A percentile compares a stretch with the other conserved stretches of the same genome.
phyloP scores from a whole-genome alignment of 2,888 invertebrate species.

The Ditula angustiorana region DNA sequence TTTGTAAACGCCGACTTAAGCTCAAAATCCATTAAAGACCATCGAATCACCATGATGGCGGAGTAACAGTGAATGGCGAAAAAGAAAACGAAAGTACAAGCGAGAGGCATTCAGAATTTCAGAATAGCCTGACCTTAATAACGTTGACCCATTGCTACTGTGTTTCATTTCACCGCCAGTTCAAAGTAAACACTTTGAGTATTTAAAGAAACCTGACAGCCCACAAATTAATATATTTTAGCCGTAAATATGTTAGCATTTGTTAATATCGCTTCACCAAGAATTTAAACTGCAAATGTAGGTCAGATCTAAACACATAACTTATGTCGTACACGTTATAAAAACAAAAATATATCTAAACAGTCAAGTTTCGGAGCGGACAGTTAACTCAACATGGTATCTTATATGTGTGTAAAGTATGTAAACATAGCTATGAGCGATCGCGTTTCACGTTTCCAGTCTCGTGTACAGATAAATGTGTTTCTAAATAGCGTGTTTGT shows the following conservation, averaged over 20 bases:
- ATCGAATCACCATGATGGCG: background rate
- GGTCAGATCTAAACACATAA: constrained; percentile 21
- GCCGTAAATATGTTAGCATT: background rate
- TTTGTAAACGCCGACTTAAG: too few relatives aligned
- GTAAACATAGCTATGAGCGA: background rate
- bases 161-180: background rate
- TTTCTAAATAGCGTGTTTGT: background rate
- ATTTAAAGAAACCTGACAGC: background rate
- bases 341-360: background rate
- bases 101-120: constrained; percentile 25
- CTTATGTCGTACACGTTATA: constrained; percentile 1
- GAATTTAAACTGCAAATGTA: constrained; percentile 13
- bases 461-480: constrained; percentile 10
- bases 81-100: constrained; percentile 33
- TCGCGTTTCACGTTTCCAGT: constrained; percentile 3
- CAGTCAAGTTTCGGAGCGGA: background rate
- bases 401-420: background rate
- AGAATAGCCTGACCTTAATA: constrained; percentile 36
- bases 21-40: background rate
- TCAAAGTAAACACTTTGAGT: background rate
- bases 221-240: background rate
- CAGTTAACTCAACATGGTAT: constrained; percentile 13
- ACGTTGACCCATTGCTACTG: constrained; percentile 15
- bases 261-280: background rate
- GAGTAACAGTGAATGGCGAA: constrained; percentile 1